Conservation (phyloP, 2,113 vertebrate genomes). For the Pelecanus crispus region DNA sequence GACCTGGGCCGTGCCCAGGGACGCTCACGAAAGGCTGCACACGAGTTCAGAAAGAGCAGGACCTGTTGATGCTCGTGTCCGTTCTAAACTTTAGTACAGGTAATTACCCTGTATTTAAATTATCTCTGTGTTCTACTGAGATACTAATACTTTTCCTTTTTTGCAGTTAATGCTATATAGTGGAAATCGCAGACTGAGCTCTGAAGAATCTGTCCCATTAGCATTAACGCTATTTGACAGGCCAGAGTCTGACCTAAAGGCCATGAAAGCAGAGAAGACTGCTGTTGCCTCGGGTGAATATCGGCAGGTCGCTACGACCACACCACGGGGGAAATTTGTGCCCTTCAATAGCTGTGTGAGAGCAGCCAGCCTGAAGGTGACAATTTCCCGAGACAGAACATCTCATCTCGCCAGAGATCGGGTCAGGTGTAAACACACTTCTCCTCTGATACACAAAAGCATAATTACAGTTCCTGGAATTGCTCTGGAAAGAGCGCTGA, state of each 20-base stretch:
- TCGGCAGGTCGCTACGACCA: neutral
- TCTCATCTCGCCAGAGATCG: neutral
- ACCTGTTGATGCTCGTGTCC: neutral
- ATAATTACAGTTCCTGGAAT: neutral
- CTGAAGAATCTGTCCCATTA: neutral
- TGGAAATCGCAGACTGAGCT: neutral
- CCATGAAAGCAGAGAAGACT: neutral
- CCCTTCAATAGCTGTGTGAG: neutral
- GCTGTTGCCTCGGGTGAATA: neutral
- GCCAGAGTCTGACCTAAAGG: neutral
- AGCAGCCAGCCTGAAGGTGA: neutral
- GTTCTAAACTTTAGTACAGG: neutral
- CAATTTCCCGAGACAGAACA: neutral
- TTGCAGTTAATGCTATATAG: neutral
- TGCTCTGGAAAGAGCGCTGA: neutral
- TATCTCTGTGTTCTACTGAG: neutral
- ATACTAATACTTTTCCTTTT: neutral
- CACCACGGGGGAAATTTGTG: neutral
- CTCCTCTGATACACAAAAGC: neutral
- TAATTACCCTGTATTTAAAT: neutral
- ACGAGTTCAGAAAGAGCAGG: neutral
- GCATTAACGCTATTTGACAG: neutral
- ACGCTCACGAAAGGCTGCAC: rapidly evolving
- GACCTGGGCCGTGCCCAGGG: neutral
- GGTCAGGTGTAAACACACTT: neutral